Base-by-base conservation (phyloP, 2,113 vertebrate genomes). In the Shinisaurus crocodilurus region DNA sequence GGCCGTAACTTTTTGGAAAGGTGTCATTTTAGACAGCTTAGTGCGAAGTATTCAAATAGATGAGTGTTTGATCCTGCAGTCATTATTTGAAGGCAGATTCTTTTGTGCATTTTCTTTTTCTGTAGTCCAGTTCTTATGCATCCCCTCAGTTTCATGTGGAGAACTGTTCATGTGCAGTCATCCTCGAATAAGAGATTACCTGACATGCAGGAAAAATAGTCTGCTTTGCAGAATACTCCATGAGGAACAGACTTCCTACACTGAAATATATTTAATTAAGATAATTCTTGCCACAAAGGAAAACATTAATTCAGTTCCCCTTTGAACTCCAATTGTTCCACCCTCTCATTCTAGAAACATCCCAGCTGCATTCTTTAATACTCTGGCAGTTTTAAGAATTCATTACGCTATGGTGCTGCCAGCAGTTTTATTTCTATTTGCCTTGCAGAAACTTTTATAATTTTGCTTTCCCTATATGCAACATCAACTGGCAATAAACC, bases 351-450 rank as follows among this genome's bases (percentile, higher is more conserved):
- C 45, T 37, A 81, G 87, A 81, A 88, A 81, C 34, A 82, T 40
- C 67, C 65, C 48, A 72, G 37, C 65, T 57, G 67, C 27, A 20
- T 72, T 57, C 65, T 82, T 82, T 70, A 88, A 88, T 57, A 88
- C 29, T 88, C 57, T 69, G 48, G 63, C 32, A 80, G 76, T 88
- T 82, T 72, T 82, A 82, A 72, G 77, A 70, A 82, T 82, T 70
- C 77, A 72, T 81, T 88, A 70, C 27, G 45, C 34, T 50, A 5
- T n/a, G 82, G 77, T 10, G 25, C 76, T 45, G 4, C 34, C 77
- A 65, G 40, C 40, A 67, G n/a, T 34, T 65, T 75, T 77, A 67
- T 79, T n/a, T 77, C 74, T 57, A 65, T 77, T 87, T 87, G 40
- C 74, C 43, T 72, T 54, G 48, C 25, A 43, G 37, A 40, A 72